Base-by-base conservation (phyloP, 2,888 invertebrate genomes). In the Macrosoma leucophasiata region DNA sequence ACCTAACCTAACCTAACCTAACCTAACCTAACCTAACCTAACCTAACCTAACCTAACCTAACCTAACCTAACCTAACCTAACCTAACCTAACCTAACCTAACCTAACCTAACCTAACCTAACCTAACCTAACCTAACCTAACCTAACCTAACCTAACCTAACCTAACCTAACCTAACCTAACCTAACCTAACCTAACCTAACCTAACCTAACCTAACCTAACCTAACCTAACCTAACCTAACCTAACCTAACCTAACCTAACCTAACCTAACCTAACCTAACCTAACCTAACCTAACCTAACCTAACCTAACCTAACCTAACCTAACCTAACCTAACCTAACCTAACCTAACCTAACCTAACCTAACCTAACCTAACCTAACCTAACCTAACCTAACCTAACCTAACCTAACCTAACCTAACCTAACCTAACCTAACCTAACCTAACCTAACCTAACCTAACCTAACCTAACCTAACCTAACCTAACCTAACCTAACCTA, bases 391-490 rank as follows among this genome's bases (percentile, higher is more conserved):
- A n/a, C n/a, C n/a, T n/a, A n/a, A n/a, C n/a, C n/a, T n/a, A n/a
- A n/a, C n/a, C n/a, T n/a, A n/a, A n/a, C n/a, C n/a, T n/a, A n/a
- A n/a, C n/a, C n/a, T n/a, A n/a, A n/a, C n/a, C n/a, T n/a, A n/a
- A n/a, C n/a, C n/a, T n/a, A n/a, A n/a, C n/a, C n/a, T n/a, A 29
- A 28, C 32, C 29, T 20, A 37, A 28, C 37, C 33, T 25, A 37
- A 28, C 37, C 33, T 25, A 36, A 28, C 35, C 29, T 29, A 37
- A 32, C 37, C 33, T 29, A 37, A 32, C 37, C 29, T 25, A 37
- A 28, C 37, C 33, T 25, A 37, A 28, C 37, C 29, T 21, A 37
- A 28, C 37, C 33, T 29, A 37, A 32, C 37, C 33, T 29, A 32
- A 29, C 35, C 29, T 26, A 35, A 29, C 35, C 35, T 26, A 35